Evolutionary conservation across 2,113 vertebrate genomes (phyloP).

Genomic region (Tupaia chinensis): DNA sequence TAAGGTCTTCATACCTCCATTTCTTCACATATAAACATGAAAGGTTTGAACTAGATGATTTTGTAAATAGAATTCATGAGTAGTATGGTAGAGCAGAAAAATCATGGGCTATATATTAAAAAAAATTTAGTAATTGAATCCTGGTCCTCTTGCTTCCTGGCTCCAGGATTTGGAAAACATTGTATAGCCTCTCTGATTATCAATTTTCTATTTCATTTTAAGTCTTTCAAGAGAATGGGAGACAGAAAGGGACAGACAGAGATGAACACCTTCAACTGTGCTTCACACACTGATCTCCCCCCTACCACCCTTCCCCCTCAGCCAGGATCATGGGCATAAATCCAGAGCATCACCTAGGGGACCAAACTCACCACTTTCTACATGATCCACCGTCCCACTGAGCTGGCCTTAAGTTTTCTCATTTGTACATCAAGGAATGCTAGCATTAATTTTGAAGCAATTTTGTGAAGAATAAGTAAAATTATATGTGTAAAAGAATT

Average conservation of each 20-base stretch:
- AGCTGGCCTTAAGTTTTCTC: background rate
- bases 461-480: slow-evolving; percentile 57
- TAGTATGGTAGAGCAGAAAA: background rate
- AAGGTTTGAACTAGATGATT: background rate
- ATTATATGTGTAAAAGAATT: slow-evolving; percentile 53
- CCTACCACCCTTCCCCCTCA: no score
- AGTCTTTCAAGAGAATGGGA: no score
- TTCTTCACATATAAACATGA: background rate
- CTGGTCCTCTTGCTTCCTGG: background rate
- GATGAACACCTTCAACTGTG: no score
- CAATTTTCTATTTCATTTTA: background rate
- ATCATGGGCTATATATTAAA: background rate
- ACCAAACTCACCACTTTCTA: no score
- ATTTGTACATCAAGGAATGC: slow-evolving; percentile 30
- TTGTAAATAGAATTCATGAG: background rate
- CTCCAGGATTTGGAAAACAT: background rate
- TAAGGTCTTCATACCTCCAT: background rate
- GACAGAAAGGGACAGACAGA: no score
- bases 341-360: no score
- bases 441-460: slow-evolving; percentile 57
- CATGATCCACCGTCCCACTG: no score
- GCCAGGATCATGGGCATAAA: no score
- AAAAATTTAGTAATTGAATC: background rate
- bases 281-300: no score
- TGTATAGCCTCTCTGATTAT: background rate